phyloP scores from a whole-genome alignment of 2,888 invertebrate genomes.

The Spicauda simplicius region DNA sequence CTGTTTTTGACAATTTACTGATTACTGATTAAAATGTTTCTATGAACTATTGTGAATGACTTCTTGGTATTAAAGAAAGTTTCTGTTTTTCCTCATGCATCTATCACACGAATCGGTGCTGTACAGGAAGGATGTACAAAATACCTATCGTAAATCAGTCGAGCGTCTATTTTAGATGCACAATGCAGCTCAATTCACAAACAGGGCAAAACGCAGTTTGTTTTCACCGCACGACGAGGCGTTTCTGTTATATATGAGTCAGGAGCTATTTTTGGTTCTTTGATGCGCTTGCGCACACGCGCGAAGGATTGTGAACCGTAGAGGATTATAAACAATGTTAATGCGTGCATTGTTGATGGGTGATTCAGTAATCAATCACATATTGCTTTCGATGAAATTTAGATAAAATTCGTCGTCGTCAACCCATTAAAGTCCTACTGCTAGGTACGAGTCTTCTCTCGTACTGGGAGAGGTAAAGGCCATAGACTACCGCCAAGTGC shows the following conservation, averaged over 20 bases:
- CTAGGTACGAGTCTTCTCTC: no score
- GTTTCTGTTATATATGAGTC: conserved; percentile 61
- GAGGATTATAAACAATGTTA: conserved; percentile 32
- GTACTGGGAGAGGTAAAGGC: no score
- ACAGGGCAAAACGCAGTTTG: conserved; percentile 58
- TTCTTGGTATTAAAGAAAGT: no score
- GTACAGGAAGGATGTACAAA: conserved; percentile 21
- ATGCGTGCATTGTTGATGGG: conserved; percentile 33
- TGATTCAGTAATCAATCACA: conserved; percentile 28
- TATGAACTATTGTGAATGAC: no score
- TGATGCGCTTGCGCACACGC: conserved; percentile 53
- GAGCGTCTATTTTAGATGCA: conserved; percentile 44
- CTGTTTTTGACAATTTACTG: no score
- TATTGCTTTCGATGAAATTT: conserved; percentile 18
- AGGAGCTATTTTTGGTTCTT: conserved; percentile 67
- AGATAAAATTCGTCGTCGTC: no score
- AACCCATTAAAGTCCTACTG: no score
- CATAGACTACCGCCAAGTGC: no score
- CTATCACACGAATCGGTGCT: not conserved
- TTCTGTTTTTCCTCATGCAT: no score
- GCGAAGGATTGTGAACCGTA: conserved; percentile 33
- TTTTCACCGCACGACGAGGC: conserved; percentile 57
- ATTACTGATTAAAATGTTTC: no score
- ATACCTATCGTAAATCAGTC: conserved; percentile 43
- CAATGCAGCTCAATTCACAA: conserved; percentile 57